Conservation (phyloP, 2,797 vertebrate species). For the Parambassis ranga region DNA sequence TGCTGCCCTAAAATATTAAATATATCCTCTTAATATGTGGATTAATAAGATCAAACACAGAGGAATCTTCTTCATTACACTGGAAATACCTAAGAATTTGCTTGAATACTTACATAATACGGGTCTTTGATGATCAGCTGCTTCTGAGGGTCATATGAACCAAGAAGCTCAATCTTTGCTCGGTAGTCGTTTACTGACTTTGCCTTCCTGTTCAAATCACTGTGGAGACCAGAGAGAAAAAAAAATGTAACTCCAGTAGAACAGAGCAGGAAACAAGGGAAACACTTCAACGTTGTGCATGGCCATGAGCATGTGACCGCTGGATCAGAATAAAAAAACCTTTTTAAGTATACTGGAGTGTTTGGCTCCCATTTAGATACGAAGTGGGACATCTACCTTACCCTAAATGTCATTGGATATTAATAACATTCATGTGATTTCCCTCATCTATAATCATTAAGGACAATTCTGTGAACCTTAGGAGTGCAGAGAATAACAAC, state of each 20-base stretch:
- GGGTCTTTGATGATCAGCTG: slow-evolving; percentile 93
- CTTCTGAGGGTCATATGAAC: slow-evolving; percentile 92
- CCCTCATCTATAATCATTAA: background rate
- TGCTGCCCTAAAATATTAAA: background rate
- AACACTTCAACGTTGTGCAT: background rate
- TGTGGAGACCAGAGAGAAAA: slow-evolving; percentile 59
- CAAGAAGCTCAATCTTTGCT: slow-evolving; percentile 93
- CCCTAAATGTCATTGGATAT: background rate
- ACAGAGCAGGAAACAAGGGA: background rate
- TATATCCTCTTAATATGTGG: background rate
- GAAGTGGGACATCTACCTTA: too few relatives aligned
- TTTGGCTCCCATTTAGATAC: background rate
- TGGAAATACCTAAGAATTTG: background rate
- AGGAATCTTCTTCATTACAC: background rate
- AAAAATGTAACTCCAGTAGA: background rate
- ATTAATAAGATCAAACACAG: background rate
- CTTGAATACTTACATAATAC: slow-evolving; percentile 89
- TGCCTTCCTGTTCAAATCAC: slow-evolving; percentile 90
- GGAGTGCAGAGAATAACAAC: background rate
- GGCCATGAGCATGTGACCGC: background rate
- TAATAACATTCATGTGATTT: background rate
- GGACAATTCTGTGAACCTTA: background rate
- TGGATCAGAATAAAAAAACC: background rate
- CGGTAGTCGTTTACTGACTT: slow-evolving; percentile 83
- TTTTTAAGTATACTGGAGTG: background rate